These are phyloP conservation scores for Andrena marginata DNA, from an alignment of 2,888 invertebrate species.

Conservation along the genomic window DNA sequence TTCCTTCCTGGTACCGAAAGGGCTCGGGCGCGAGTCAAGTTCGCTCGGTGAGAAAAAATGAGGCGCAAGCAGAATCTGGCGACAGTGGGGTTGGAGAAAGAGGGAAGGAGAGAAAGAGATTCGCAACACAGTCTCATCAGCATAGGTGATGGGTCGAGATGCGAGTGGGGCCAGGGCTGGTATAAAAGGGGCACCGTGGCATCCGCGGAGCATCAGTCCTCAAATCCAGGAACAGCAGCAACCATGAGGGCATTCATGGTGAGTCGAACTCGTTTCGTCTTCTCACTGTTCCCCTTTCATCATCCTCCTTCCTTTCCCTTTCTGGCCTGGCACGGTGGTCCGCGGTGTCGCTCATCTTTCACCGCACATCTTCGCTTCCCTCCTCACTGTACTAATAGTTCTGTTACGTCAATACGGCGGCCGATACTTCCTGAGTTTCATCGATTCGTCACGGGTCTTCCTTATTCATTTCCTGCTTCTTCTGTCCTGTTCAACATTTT, in stretches of 20 bases:
- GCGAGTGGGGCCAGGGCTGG: constrained; percentile 79
- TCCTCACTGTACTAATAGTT: not conserved
- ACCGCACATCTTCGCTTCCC: not conserved
- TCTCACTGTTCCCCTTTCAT: constrained; percentile 4
- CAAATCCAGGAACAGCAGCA: constrained; percentile 83
- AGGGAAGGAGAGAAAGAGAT: constrained; percentile 70
- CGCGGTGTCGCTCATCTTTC: not conserved
- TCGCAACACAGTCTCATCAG: constrained; percentile 81
- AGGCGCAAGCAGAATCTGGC: not conserved
- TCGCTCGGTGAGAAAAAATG: not conserved
- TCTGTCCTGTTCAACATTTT: not conserved
- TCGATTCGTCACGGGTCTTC: not conserved
- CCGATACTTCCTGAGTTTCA: not conserved
- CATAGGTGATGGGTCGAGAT: constrained; percentile 84
- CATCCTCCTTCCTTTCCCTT: not conserved
- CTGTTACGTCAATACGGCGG: not conserved
- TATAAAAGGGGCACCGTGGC: constrained; percentile 83
- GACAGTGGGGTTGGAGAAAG: constrained; percentile 34
- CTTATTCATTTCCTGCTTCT: not conserved
- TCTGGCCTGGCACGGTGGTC: not conserved
- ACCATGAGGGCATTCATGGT: constrained; percentile 85
- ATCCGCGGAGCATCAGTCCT: constrained; percentile 84
- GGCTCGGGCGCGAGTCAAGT: constrained; percentile 14
- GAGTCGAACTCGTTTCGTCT: constrained; percentile 73
- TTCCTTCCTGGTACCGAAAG: not conserved